These are phyloP conservation scores for Silurus aristotelis DNA, from an alignment of 2,797 vertebrate genomes.

Conservation along the genomic window DNA sequence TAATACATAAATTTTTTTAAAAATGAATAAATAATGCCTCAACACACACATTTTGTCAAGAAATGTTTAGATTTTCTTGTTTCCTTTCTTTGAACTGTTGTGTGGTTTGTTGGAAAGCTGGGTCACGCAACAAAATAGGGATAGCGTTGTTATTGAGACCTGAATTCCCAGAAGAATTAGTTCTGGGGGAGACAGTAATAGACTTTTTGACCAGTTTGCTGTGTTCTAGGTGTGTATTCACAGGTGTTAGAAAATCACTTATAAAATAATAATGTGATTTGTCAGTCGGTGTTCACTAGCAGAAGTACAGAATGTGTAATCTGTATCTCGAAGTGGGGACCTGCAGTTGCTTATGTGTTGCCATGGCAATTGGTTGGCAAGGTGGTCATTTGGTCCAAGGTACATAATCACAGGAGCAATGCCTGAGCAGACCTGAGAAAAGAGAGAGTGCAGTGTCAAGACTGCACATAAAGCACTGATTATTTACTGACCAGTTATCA, in stretches of 20 bases:
- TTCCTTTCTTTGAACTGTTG: background rate
- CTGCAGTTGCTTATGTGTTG: conserved; percentile 46
- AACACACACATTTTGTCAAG: background rate
- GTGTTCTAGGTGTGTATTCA: background rate
- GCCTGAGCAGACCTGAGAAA: conserved; percentile 3
- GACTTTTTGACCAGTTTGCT: background rate
- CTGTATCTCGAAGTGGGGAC: conserved; percentile 28
- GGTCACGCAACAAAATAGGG: background rate
- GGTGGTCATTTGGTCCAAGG: conserved; percentile 46
- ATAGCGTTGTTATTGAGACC: background rate
- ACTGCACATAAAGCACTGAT: background rate
- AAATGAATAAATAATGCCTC: background rate
- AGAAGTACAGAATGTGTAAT: conserved; percentile 50
- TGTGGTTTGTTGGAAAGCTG: background rate
- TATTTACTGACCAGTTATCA: background rate
- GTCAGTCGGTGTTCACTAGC: conserved; percentile 47
- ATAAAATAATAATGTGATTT: conserved; percentile 40
- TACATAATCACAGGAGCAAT: conserved; percentile 27
- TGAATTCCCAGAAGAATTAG: background rate
- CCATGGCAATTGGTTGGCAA: conserved; percentile 58
- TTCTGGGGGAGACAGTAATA: background rate
- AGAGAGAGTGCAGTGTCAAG: background rate
- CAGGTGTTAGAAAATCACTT: background rate
- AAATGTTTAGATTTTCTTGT: background rate
- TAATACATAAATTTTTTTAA: background rate